Conservation (phyloP, 2,888 invertebrate species). For the Drosophila neoperkinsi region DNA sequence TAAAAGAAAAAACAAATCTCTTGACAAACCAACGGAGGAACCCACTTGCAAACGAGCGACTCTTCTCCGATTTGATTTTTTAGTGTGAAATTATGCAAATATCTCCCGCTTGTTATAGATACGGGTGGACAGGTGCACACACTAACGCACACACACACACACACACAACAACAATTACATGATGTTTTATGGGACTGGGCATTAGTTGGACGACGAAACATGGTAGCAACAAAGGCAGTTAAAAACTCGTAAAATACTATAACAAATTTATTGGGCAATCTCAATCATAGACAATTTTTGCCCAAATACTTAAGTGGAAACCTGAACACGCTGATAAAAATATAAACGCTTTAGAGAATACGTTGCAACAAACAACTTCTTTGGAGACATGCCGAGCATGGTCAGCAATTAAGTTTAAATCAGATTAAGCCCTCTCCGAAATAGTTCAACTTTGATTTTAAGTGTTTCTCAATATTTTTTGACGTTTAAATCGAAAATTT, state of each 20-base stretch:
- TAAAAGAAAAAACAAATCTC: constrained; percentile 27
- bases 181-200: constrained; percentile 57
- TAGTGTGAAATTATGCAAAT: constrained; percentile 81
- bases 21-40: constrained; percentile 26
- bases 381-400: background rate
- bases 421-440: background rate
- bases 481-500: background rate
- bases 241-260: constrained; percentile 76
- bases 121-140: constrained; percentile 40
- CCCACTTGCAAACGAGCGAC: constrained; percentile 25
- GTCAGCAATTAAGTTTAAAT: background rate
- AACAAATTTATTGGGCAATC: constrained; percentile 76
- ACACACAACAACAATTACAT: constrained; percentile 59
- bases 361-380: background rate
- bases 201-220: constrained; percentile 53
- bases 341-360: background rate
- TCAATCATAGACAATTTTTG: constrained; percentile 9
- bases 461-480: background rate
- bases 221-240: constrained; percentile 80
- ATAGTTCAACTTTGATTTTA: background rate
- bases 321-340: constrained; percentile 19
- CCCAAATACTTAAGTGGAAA: constrained; percentile 8
- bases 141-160: constrained; percentile 16
- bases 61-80: constrained; percentile 42
- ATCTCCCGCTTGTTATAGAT: constrained; percentile 39